Evolutionary conservation across 30 jellyfish, hydroid and myxozoan genomes (phyloP).

Genomic region (Morbakka virulenta): DNA sequence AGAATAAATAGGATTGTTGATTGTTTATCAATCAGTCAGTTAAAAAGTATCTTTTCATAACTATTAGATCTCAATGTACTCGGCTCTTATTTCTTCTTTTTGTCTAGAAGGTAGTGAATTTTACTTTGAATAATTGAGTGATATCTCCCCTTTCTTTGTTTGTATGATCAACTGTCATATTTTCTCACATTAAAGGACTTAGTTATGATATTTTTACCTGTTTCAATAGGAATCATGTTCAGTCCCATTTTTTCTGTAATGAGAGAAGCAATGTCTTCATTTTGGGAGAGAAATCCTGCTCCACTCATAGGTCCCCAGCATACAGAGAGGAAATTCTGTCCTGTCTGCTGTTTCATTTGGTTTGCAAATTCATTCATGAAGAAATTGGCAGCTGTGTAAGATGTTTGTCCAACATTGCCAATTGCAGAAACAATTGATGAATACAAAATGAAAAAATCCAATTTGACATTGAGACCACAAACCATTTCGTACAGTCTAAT

Average conservation of each 20-base stretch:
- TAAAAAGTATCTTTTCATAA: too few species aligned
- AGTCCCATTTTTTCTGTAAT: constrained; percentile 45
- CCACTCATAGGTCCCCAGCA: constrained; percentile 85
- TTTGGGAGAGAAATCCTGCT: constrained; percentile 51
- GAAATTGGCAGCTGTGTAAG: constrained; percentile 64
- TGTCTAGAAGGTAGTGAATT: too few species aligned
- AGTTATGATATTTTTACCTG: constrained; percentile 16
- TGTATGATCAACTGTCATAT: too few species aligned
- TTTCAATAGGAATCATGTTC: constrained; percentile 38
- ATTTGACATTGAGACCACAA: neutral
- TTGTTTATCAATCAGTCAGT: too few species aligned
- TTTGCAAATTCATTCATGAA: constrained; percentile 66
- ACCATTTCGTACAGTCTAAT: constrained; percentile 27
- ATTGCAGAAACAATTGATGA: constrained; percentile 53
- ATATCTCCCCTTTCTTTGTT: too few species aligned
- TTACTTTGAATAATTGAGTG: too few species aligned
- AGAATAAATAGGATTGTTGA: too few species aligned
- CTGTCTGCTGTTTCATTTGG: constrained; percentile 25
- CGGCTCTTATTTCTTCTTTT: too few species aligned
- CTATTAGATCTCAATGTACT: too few species aligned
- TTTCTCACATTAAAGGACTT: too few species aligned
- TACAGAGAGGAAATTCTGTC: constrained; percentile 46
- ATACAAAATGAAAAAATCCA: constrained; percentile 53
- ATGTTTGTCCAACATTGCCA: constrained; percentile 60
- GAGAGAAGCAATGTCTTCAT: constrained; percentile 34